Percentiles rank a stretch among this genome's conserved stretches.
Conservation (phyloP, 2,113 vertebrate species). For the Calidris pugnax region DNA sequence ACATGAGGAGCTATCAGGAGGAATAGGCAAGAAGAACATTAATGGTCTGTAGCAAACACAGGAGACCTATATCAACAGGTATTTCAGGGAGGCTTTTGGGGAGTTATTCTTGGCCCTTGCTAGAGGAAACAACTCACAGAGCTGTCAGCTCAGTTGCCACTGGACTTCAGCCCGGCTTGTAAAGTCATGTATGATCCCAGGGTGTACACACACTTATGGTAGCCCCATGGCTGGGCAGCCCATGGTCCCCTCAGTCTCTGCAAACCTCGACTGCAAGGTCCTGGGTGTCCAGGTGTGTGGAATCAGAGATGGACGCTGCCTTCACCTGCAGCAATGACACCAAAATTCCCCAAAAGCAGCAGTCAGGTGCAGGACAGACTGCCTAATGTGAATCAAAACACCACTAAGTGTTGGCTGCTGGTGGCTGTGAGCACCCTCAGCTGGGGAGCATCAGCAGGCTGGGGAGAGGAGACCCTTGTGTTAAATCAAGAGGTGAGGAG, state of each 20-base stretch:
- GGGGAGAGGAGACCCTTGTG: not conserved
- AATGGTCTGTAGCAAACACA: not conserved
- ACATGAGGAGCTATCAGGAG: not conserved
- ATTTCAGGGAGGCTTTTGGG: not conserved
- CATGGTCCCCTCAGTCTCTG: not conserved
- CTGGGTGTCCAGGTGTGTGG: not conserved
- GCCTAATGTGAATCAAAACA: not conserved
- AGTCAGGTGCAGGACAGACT: not conserved
- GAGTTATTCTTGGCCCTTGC: not conserved
- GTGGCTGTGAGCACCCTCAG: not conserved
- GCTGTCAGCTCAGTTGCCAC: not conserved
- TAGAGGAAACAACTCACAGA: not conserved
- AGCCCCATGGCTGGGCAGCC: not conserved
- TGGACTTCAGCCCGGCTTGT: not conserved
- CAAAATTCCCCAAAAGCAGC: not conserved
- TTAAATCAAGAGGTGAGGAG: not conserved
- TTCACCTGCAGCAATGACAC: not conserved
- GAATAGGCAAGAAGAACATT: not conserved
- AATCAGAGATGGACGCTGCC: not conserved
- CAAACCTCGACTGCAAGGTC: fast-evolving
- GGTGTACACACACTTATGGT: not conserved
- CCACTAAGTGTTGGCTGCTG: not conserved
- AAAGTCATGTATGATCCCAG: not conserved
- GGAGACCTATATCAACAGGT: not conserved
- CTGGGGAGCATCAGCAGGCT: not conserved